A percentile compares a stretch with the other conserved stretches of the same genome.
phyloP scores from a whole-genome alignment of 2,113 vertebrate species.

The Tupaia tana region DNA sequence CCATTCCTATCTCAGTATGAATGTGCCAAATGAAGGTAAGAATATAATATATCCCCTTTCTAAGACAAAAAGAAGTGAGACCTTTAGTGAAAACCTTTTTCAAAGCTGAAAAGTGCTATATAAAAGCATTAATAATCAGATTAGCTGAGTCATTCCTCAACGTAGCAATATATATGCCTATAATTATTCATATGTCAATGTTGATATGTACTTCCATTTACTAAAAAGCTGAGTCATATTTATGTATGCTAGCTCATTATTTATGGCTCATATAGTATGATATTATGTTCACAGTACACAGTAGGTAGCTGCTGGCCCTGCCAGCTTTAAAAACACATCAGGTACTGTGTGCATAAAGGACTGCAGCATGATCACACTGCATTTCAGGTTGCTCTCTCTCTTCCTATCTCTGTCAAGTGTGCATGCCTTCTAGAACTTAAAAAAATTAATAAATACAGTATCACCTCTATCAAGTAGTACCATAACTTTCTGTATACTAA shows the following conservation, averaged over 20 bases:
- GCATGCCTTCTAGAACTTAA: too few relatives aligned
- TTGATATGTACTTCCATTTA: background rate
- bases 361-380: too few relatives aligned
- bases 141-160: background rate
- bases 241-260: background rate
- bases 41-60: background rate
- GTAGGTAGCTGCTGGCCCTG: background rate
- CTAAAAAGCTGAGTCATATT: background rate
- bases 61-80: background rate
- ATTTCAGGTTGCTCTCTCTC: too few relatives aligned
- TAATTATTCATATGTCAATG: background rate
- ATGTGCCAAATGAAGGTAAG: background rate
- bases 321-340: too few relatives aligned
- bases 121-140: background rate
- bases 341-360: too few relatives aligned
- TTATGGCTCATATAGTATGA: background rate
- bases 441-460: too few relatives aligned
- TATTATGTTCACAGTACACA: background rate
- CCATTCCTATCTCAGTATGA: background rate
- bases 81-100: background rate
- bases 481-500: background rate
- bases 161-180: background rate
- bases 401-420: too few relatives aligned
- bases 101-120: background rate
- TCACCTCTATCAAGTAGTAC: background rate